phyloP scores from a whole-genome alignment of 2,797 vertebrate genomes.

The Cheirogaleus major region DNA sequence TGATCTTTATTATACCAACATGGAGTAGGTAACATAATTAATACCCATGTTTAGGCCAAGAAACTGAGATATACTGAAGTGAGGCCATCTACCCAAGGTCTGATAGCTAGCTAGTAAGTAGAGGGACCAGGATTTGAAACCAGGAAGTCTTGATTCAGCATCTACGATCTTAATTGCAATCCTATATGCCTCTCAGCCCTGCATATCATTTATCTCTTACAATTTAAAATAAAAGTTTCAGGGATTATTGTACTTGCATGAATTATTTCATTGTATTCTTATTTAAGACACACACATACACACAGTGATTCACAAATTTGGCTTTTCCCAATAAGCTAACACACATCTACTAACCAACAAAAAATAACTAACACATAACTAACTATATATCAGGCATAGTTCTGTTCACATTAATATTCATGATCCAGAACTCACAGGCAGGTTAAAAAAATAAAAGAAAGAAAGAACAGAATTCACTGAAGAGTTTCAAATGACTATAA shows the following conservation, averaged over 20 bases:
- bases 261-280: background rate
- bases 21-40: background rate
- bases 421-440: slow-evolving; percentile 23
- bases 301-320: background rate
- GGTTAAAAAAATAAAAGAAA: background rate
- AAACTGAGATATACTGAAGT: background rate
- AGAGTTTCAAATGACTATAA: slow-evolving; percentile 41
- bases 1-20: background rate
- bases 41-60: background rate
- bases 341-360: background rate
- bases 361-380: background rate
- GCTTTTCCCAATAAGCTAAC: background rate
- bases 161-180: background rate
- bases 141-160: background rate
- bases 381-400: background rate
- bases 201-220: background rate
- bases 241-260: background rate
- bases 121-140: background rate
- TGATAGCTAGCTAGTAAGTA: background rate
- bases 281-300: background rate
- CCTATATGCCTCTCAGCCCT: background rate
- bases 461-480: background rate
- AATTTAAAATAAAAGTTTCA: slow-evolving; percentile 22
- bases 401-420: slow-evolving; percentile 48
- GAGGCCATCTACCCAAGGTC: background rate